These are phyloP conservation scores for Pongo abelii DNA, from an alignment of 2,113 vertebrate species.

Conservation along the genomic window DNA sequence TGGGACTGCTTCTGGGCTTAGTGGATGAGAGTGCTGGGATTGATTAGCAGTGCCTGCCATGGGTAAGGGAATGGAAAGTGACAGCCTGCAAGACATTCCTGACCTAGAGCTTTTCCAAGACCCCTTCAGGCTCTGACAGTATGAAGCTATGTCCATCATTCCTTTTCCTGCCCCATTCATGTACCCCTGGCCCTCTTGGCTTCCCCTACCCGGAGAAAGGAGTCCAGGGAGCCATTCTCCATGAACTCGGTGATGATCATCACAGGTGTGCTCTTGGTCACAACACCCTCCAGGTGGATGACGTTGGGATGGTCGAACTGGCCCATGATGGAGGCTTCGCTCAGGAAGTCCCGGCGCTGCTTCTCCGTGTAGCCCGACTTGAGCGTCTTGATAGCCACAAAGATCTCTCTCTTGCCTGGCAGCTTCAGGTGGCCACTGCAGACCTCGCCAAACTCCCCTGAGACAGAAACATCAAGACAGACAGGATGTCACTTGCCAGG, in stretches of 20 bases:
- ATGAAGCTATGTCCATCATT: not conserved
- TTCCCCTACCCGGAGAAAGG: conserved; percentile 93
- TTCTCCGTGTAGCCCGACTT: conserved; percentile 98
- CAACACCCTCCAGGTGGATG: conserved; percentile 96
- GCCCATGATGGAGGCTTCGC: conserved; percentile 98
- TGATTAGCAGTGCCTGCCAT: conserved; percentile 30
- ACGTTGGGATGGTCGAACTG: conserved; percentile 98
- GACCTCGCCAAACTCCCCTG: conserved; percentile 97
- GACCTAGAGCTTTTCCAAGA: not conserved
- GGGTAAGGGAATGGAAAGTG: not conserved
- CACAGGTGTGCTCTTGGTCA: conserved; percentile 96
- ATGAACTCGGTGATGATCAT: conserved; percentile 99
- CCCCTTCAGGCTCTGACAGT: not conserved
- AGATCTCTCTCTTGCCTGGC: conserved; percentile 97
- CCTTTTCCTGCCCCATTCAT: not conserved
- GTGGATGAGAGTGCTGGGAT: not conserved
- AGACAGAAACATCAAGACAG: not conserved
- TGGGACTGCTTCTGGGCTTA: not conserved
- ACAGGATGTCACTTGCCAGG: not conserved
- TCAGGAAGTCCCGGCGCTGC: conserved; percentile 96
- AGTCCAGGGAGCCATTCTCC: conserved; percentile 97
- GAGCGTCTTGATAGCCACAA: conserved; percentile 98
- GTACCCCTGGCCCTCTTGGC: not conserved
- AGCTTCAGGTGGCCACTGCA: conserved; percentile 97
- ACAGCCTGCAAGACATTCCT: not conserved